These are phyloP conservation scores for Acanthopleura granulata DNA, from an alignment of 2,888 invertebrate species.

Conservation along the genomic window DNA sequence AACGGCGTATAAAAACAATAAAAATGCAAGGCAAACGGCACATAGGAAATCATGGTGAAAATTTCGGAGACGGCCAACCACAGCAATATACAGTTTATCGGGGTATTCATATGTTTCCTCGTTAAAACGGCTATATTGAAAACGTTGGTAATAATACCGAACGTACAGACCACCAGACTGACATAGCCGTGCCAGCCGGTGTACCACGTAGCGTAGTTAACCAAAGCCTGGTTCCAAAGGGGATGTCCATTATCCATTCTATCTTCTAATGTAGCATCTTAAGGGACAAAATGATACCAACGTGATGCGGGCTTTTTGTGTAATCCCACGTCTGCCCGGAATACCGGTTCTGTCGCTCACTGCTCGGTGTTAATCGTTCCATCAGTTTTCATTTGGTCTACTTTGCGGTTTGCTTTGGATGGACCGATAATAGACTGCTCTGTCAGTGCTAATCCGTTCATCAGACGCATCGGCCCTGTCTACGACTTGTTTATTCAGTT, in stretches of 20 bases:
- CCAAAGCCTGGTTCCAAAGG: conserved; percentile 23
- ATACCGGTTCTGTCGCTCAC: no score
- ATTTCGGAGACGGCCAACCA: conserved; percentile 88
- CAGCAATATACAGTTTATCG: conserved; percentile 92
- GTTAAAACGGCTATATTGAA: conserved; percentile 89
- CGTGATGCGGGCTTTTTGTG: no score
- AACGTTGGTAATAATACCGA: conserved; percentile 92
- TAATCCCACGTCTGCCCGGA: no score
- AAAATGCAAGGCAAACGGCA: conserved; percentile 85
- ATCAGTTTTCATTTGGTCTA: no score
- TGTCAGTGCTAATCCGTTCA: no score
- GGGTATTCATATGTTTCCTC: conserved; percentile 87
- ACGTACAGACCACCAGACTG: conserved; percentile 87
- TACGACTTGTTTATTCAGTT: no score
- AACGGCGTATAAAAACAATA: conserved; percentile 53
- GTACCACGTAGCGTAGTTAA: conserved; percentile 49
- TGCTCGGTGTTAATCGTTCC: no score
- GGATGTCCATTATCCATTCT: conserved; percentile 6
- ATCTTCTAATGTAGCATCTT: not conserved
- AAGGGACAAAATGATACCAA: no score
- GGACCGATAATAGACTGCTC: no score
- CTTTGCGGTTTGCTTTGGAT: no score
- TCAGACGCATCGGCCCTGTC: no score
- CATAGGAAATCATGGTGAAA: conserved; percentile 88
- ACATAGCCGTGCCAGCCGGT: conserved; percentile 83